Evolutionary conservation across 1,140 invertebrate genomes (phyloP), one percentile per base, ranked within the genome.

Genomic region (Calycopis cecrops): DNA sequence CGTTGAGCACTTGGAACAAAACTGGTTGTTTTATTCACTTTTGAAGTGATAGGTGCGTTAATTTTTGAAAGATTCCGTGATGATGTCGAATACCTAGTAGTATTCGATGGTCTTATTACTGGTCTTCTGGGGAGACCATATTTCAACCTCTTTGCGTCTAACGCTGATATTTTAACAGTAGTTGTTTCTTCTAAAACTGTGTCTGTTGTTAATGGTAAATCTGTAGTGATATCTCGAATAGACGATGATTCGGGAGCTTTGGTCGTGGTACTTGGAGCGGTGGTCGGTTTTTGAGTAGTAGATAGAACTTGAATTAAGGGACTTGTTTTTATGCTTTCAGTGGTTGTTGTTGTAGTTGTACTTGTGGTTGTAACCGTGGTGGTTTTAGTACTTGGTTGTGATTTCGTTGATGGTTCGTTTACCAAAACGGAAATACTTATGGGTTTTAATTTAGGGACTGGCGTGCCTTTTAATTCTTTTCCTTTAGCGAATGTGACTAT

Each of bases 91-190:
- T 68, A 55, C 72, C 79, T 68, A 0, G 79, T 76, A 12, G 70
- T 49, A 60, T 86, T 84, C 18, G 71, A 63, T 28, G 72, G 55
- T 67, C 77, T 80, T 9, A 72, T 71, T 4, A 77, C 63, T 14
- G 76, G 79, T 60, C 84, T 71, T 55, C 84, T 77, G 44, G 75
- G 73, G 52, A 86, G 85, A 16, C 71, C 71, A 49, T 83, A 82
- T 73, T 87, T 88, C 11, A 76, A 62, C 66, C 79, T 74, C 56
- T 85, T 87, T 14, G 69, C 68, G 40, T 87, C 78, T 47, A 82
- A 10, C 51, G 72, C 68, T 48, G 74, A 76, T 63, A 68, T 38
- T 71, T 78, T 79, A 1, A 56, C 14, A 3, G 75, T 83, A 4
- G 78, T 80, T 14, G 67, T 65, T 61, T 83, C 82, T 63, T 77